These are phyloP conservation scores for Ceratothoa steindachneri DNA, from an alignment of 2,888 invertebrate species.

Conservation along the genomic window DNA sequence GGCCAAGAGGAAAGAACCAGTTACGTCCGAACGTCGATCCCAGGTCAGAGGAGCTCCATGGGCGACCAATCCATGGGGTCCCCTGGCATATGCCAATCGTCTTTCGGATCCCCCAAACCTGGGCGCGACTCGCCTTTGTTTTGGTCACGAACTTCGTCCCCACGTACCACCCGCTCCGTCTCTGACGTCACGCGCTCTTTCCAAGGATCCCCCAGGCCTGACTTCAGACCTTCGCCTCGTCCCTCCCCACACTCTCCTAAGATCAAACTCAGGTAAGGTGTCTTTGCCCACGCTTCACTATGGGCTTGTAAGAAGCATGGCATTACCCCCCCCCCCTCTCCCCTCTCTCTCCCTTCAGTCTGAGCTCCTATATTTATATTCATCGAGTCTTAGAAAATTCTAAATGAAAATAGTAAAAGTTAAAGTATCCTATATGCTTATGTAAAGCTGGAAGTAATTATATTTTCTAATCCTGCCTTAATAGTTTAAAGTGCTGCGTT, in stretches of 20 bases:
- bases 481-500: too few species aligned
- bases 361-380: too few species aligned
- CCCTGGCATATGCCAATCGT: background rate
- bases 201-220: constrained; percentile 34
- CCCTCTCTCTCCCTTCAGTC: too few species aligned
- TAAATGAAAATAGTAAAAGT: too few species aligned
- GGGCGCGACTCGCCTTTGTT: constrained; percentile 41
- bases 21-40: background rate
- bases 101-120: constrained; percentile 32
- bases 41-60: constrained; percentile 4
- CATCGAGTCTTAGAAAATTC: too few species aligned
- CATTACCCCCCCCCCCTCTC: too few species aligned
- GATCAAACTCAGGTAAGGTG: constrained; percentile 82
- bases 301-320: too few species aligned
- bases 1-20: background rate
- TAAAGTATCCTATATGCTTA: too few species aligned
- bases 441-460: too few species aligned
- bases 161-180: constrained; percentile 34
- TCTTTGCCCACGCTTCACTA: too few species aligned
- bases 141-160: constrained; percentile 41
- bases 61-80: constrained; percentile 17
- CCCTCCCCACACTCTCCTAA: constrained; percentile 75
- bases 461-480: too few species aligned
- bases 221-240: constrained; percentile 37
- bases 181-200: constrained; percentile 43